These are phyloP conservation scores for Daktulosphaira vitifoliae DNA, from an alignment of 1,140 invertebrate species.

Conservation along the genomic window DNA sequence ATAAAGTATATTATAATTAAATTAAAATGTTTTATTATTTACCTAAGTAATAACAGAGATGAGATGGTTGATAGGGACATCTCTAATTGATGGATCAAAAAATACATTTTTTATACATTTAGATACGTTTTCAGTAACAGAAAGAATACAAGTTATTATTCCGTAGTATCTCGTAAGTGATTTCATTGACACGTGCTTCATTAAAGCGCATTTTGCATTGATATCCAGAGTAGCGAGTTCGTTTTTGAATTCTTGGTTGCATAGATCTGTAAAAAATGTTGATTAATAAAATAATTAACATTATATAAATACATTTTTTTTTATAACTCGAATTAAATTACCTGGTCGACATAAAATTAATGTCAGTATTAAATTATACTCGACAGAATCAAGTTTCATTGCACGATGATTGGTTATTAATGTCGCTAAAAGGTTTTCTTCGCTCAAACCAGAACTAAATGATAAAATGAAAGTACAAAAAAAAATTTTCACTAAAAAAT, in stretches of 20 bases:
- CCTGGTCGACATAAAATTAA: conserved; percentile 11
- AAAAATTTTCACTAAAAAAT: neutral
- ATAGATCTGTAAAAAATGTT: neutral
- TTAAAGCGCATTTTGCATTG: conserved; percentile 10
- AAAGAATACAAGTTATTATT: conserved; percentile 8
- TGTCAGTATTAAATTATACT: conserved; percentile 12
- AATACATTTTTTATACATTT: conserved; percentile 1
- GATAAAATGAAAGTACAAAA: neutral
- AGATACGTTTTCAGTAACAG: neutral
- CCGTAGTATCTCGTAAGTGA: conserved; percentile 17
- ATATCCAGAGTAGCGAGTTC: neutral
- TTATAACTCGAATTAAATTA: neutral
- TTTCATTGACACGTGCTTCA: conserved; percentile 9
- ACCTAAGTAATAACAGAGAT: conserved; percentile 10
- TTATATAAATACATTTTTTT: too few relatives aligned
- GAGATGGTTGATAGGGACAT: conserved; percentile 15
- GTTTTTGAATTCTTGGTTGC: neutral
- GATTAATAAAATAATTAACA: too few relatives aligned
- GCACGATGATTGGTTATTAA: neutral
- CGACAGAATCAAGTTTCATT: conserved; percentile 15
- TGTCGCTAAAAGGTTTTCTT: neutral
- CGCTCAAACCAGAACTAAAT: neutral
- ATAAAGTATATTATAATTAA: too few relatives aligned
- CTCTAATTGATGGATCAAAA: conserved; percentile 7
- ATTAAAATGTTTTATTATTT: too few relatives aligned